phyloP scores from a whole-genome alignment of 2,888 invertebrate genomes.

The Eupithecia vulgata region DNA sequence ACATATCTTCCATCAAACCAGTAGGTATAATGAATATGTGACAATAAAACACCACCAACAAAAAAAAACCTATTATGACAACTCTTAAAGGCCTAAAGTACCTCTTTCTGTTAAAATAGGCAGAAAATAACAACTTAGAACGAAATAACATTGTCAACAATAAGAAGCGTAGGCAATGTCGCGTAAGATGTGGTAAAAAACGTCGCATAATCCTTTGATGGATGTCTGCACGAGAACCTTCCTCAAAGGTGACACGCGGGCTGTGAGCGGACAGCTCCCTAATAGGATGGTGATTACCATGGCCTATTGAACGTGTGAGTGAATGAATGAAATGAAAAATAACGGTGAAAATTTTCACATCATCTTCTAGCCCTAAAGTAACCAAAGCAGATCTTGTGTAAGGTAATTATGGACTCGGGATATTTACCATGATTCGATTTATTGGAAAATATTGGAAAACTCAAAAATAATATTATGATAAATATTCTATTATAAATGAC shows the following conservation, averaged over 20 bases:
- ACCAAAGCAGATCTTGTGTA: too few species aligned
- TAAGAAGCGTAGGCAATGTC: background rate
- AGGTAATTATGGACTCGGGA: too few species aligned
- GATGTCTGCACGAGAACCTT: background rate
- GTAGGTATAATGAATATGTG: background rate
- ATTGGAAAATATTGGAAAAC: too few species aligned
- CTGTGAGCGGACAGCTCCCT: slow-evolving; percentile 1
- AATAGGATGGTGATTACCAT: slow-evolving; percentile 7
- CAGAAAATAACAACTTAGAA: background rate
- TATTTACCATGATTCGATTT: too few species aligned
- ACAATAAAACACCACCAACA: background rate
- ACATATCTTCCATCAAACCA: too few species aligned
- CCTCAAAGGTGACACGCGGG: background rate
- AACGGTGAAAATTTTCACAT: background rate
- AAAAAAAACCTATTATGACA: background rate
- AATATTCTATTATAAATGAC: too few species aligned
- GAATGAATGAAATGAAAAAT: slow-evolving; percentile 1
- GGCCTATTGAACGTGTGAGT: background rate
- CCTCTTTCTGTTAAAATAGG: background rate
- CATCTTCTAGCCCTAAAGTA: too few species aligned
- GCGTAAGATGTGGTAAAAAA: slow-evolving; percentile 2
- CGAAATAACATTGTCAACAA: background rate
- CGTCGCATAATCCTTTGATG: slow-evolving; percentile 2
- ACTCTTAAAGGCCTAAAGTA: background rate
- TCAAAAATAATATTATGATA: too few species aligned